Conservation (phyloP, 1,140 invertebrate species). For the Hydropsyche tenuis region DNA sequence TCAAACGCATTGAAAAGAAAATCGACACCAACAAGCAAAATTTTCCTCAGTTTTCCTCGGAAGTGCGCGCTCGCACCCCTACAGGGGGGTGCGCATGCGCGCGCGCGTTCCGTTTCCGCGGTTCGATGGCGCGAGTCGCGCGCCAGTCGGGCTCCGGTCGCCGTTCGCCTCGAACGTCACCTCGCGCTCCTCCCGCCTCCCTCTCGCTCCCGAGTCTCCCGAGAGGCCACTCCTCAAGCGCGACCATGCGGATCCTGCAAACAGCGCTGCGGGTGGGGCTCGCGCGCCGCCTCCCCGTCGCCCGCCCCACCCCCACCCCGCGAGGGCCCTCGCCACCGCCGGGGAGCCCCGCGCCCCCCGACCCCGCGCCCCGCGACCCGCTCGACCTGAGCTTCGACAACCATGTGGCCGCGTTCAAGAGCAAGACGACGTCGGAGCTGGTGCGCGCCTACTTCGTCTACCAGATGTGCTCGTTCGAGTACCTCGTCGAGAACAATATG, state of each 20-base stretch:
- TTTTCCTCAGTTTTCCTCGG: too few species aligned
- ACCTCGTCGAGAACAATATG: constrained; percentile 93
- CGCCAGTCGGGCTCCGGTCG: constrained; percentile 14
- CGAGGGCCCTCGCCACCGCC: constrained; percentile 53
- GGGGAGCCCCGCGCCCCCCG: constrained; percentile 49
- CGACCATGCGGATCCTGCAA: constrained; percentile 42
- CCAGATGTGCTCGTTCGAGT: constrained; percentile 87
- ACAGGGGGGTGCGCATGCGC: not conserved
- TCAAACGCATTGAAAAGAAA: not conserved
- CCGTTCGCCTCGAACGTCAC: not conserved
- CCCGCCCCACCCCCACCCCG: constrained; percentile 31
- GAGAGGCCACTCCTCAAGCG: too few species aligned
- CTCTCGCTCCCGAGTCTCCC: not conserved
- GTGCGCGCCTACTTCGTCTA: constrained; percentile 92
- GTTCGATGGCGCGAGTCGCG: constrained; percentile 23
- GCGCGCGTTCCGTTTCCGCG: not conserved
- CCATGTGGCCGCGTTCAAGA: constrained; percentile 84
- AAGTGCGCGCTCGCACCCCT: not conserved
- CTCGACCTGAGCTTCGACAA: constrained; percentile 89
- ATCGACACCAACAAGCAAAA: not conserved
- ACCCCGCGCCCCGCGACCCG: constrained; percentile 69
- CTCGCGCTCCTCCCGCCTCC: not conserved
- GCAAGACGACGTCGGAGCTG: constrained; percentile 94
- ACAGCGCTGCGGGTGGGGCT: constrained; percentile 38
- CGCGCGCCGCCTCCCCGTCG: not conserved